Conservation (phyloP, 2,113 vertebrate genomes). For the Macheiramphus alcinus region DNA sequence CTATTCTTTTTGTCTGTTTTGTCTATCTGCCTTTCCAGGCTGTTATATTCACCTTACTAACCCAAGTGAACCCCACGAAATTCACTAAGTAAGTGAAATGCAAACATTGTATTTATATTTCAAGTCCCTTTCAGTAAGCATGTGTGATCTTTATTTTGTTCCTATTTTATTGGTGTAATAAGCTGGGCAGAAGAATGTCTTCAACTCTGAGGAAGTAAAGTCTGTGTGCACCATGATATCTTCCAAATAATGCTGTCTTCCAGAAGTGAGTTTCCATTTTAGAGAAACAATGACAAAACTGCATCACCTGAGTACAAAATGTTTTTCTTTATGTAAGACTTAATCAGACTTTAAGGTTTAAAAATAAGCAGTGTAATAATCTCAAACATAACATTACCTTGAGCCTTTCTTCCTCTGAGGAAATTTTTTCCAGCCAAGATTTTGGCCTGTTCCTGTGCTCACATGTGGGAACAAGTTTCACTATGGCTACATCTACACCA, state of each 20-base stretch:
- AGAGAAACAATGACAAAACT: not conserved
- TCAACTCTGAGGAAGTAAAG: not conserved
- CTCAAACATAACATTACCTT: not conserved
- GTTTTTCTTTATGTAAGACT: not conserved
- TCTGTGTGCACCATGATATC: not conserved
- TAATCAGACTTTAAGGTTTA: not conserved
- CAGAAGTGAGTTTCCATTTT: not conserved
- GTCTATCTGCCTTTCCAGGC: not conserved
- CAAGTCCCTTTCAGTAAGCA: not conserved
- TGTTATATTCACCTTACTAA: not conserved
- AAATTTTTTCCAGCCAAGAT: not conserved
- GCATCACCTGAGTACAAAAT: not conserved
- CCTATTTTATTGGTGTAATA: not conserved
- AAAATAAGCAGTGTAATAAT: not conserved
- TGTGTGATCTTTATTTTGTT: not conserved
- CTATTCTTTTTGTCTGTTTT: not conserved
- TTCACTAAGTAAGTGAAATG: not conserved
- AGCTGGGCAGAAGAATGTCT: not conserved
- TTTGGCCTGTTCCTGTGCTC: not conserved
- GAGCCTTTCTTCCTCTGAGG: not conserved
- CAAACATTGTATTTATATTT: not conserved
- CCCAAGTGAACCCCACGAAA: not conserved
- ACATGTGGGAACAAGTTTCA: not conserved
- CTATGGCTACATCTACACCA: not conserved
- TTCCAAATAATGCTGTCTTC: not conserved